phyloP scores from a whole-genome alignment of 1,140 invertebrate genomes.

The Pseudomyrmex gracilis region DNA sequence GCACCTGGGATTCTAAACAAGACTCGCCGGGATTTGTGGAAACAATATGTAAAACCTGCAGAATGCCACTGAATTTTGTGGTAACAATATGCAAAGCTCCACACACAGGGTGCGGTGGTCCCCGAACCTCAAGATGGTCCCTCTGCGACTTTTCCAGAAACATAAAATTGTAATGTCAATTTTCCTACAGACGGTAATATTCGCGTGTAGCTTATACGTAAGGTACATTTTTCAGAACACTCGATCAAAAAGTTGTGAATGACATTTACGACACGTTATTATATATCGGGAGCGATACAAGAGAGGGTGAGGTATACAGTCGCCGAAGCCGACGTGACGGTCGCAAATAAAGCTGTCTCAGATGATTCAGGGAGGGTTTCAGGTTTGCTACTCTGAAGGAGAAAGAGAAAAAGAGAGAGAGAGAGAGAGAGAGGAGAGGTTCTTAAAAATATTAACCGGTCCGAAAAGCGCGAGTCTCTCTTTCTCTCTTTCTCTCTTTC shows the following conservation, averaged over 20 bases:
- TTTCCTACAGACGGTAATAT: background rate
- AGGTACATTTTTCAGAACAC: constrained; percentile 34
- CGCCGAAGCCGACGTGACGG: constrained; percentile 24
- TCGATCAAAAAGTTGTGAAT: constrained; percentile 54
- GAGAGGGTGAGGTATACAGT: background rate
- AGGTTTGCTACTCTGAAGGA: constrained; percentile 20
- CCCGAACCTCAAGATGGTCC: background rate
- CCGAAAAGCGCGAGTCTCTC: constrained; percentile 4
- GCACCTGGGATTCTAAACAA: constrained; percentile 13
- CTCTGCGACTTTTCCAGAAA: constrained; percentile 34
- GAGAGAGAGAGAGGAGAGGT: background rate
- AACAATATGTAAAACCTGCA: constrained; percentile 53
- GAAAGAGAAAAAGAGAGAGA: no score
- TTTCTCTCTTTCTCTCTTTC: background rate
- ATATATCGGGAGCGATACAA: constrained; percentile 39
- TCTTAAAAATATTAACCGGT: constrained; percentile 66
- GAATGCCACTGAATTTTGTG: constrained; percentile 45
- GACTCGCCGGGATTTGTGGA: constrained; percentile 43
- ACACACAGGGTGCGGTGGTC: background rate
- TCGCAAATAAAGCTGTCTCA: constrained; percentile 56
- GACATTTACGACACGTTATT: constrained; percentile 54
- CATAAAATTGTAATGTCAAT: constrained; percentile 54
- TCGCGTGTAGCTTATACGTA: background rate
- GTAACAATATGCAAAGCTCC: constrained; percentile 44
- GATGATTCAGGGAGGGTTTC: constrained; percentile 43